Conservation (phyloP, 2,888 invertebrate species). For the Drosophila kambysellisi region DNA sequence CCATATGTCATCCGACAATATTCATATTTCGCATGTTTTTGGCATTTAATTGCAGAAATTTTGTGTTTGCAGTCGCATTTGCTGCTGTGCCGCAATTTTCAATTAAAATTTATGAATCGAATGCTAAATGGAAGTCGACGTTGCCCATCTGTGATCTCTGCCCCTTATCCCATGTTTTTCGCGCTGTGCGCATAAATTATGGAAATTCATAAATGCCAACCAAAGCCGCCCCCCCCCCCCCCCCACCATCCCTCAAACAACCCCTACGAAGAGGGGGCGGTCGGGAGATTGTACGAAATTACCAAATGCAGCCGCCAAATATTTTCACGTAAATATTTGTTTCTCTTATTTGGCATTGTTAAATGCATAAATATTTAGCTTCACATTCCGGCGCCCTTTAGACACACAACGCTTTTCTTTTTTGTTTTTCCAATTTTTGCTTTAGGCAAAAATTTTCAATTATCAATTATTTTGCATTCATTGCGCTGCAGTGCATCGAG, state of each 20-base stretch:
- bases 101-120: constrained; percentile 77
- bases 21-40: constrained; percentile 53
- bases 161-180: constrained; percentile 11
- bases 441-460: constrained; percentile 68
- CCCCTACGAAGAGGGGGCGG: background rate
- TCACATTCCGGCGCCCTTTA: constrained; percentile 40
- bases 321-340: constrained; percentile 62
- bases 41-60: constrained; percentile 67
- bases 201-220: constrained; percentile 54
- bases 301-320: constrained; percentile 39
- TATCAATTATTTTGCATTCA: constrained; percentile 71
- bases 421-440: background rate
- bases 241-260: background rate
- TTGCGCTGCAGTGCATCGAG: constrained; percentile 2
- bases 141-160: constrained; percentile 20
- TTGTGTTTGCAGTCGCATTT: constrained; percentile 12
- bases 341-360: constrained; percentile 65
- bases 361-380: constrained; percentile 74
- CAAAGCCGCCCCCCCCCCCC: constrained; percentile 6
- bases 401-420: background rate
- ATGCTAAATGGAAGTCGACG: constrained; percentile 38
- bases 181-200: constrained; percentile 63
- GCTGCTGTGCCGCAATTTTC: constrained; percentile 62
- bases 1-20: constrained; percentile 51
- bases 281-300: background rate